Percentiles rank a stretch among this genome's conserved stretches.
Evolutionary conservation across 2,888 invertebrate genomes (phyloP).

Genomic region (Graphium colonna): DNA sequence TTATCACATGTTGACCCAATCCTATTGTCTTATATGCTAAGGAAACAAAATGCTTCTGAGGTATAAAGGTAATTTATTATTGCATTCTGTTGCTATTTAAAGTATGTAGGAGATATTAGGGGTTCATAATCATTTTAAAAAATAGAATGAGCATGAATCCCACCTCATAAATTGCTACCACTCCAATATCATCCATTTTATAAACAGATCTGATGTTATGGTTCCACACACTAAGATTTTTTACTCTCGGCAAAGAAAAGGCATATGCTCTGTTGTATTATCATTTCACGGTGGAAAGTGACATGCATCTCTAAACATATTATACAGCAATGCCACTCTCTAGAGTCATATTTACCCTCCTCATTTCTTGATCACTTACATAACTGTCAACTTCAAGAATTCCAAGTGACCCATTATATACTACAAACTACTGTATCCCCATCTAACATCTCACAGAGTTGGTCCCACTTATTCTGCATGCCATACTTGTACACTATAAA

Average conservation of each 20-base stretch:
- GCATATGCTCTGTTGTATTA: slow-evolving; percentile 67
- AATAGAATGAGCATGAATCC: slow-evolving; percentile 46
- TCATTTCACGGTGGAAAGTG: slow-evolving; percentile 61
- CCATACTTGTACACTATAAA: slow-evolving; percentile 69
- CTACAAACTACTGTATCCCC: slow-evolving; percentile 45
- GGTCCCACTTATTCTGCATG: slow-evolving; percentile 72
- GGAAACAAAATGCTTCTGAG: slow-evolving; percentile 71
- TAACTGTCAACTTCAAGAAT: slow-evolving; percentile 35
- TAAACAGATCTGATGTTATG: slow-evolving; percentile 72
- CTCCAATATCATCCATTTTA: slow-evolving; percentile 50
- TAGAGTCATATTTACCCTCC: slow-evolving; percentile 56
- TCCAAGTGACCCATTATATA: slow-evolving; percentile 37
- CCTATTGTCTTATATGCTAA: slow-evolving; percentile 55
- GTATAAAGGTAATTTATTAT: slow-evolving; percentile 58
- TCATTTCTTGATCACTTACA: slow-evolving; percentile 49
- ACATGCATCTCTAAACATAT: slow-evolving; percentile 76
- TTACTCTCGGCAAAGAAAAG: slow-evolving; percentile 38
- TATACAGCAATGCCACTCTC: slow-evolving; percentile 68
- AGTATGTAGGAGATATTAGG: slow-evolving; percentile 38
- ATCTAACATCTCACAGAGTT: slow-evolving; percentile 68
- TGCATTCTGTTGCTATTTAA: slow-evolving; percentile 49
- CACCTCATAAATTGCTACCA: slow-evolving; percentile 34
- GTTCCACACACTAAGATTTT: slow-evolving; percentile 48
- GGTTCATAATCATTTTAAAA: slow-evolving; percentile 42
- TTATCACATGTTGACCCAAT: slow-evolving; percentile 50